Conservation (phyloP, 2,113 vertebrate species). For the Pseudolaguvia tuberculata region DNA sequence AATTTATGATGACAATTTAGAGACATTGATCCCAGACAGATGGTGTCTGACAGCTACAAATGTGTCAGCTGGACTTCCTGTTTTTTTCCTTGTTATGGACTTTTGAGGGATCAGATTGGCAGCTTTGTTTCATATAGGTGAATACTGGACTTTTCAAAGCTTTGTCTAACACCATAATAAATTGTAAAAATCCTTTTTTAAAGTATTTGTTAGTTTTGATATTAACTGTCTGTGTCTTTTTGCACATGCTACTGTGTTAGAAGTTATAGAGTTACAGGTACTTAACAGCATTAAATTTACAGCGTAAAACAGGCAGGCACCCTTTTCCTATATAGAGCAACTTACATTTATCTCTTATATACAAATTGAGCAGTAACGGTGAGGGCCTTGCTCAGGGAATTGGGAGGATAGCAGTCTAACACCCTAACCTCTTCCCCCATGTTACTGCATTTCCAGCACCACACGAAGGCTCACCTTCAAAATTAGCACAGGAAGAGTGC, state of each 20-base stretch:
- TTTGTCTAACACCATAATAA: neutral
- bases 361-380: too few species aligned
- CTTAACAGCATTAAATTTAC: too few species aligned
- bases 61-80: conserved; percentile 33
- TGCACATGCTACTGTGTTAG: neutral
- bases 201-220: neutral
- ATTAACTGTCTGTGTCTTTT: neutral
- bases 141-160: neutral
- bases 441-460: conserved; percentile 21
- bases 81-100: conserved; percentile 27
- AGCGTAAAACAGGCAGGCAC: too few species aligned
- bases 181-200: too few species aligned
- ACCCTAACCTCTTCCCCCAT: too few species aligned
- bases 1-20: conserved; percentile 44
- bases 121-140: conserved; percentile 7
- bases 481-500: conserved; percentile 34
- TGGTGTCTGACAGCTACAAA: conserved; percentile 35
- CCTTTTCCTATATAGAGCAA: too few species aligned
- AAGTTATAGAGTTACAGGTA: too few species aligned
- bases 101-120: conserved; percentile 1
- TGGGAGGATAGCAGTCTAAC: too few species aligned
- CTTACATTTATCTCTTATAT: too few species aligned
- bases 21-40: conserved; percentile 33
- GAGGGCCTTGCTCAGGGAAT: too few species aligned
- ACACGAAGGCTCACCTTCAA: conserved; percentile 37